These are phyloP conservation scores for Drosophila meridionalis DNA, from an alignment of 2,888 invertebrate genomes.

Conservation along the genomic window DNA sequence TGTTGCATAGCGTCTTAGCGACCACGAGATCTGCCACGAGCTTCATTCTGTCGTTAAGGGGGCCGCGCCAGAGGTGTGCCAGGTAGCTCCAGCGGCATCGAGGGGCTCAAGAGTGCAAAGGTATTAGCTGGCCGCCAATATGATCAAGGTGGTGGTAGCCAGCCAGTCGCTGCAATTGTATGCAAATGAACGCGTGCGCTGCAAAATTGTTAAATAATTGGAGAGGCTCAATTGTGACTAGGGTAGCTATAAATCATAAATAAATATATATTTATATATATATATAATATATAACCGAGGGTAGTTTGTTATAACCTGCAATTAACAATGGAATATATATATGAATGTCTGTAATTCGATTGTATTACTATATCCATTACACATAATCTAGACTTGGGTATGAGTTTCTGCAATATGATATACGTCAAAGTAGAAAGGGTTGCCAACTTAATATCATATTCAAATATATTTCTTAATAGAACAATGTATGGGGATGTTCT, in stretches of 20 bases:
- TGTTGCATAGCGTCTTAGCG: conserved; percentile 33
- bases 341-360: too few species aligned
- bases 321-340: not conserved
- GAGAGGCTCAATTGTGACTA: conserved; percentile 12
- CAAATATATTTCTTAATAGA: too few species aligned
- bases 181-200: conserved; percentile 79
- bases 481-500: too few species aligned
- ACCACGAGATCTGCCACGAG: conserved; percentile 26
- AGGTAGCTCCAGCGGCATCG: not conserved
- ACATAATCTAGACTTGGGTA: too few species aligned
- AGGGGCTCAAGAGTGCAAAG: not conserved
- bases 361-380: too few species aligned
- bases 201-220: conserved; percentile 73
- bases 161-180: conserved; percentile 62
- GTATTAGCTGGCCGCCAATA: conserved; percentile 11
- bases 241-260: not conserved
- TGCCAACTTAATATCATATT: too few species aligned
- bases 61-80: not conserved
- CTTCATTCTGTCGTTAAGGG: not conserved
- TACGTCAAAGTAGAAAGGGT: too few species aligned
- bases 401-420: too few species aligned
- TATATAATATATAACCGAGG: not conserved
- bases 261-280: not conserved
- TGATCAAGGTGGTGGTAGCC: conserved; percentile 51
- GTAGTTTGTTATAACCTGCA: not conserved